phyloP scores from a whole-genome alignment of 2,797 vertebrate genomes.

The Rhynchonycteris naso region DNA sequence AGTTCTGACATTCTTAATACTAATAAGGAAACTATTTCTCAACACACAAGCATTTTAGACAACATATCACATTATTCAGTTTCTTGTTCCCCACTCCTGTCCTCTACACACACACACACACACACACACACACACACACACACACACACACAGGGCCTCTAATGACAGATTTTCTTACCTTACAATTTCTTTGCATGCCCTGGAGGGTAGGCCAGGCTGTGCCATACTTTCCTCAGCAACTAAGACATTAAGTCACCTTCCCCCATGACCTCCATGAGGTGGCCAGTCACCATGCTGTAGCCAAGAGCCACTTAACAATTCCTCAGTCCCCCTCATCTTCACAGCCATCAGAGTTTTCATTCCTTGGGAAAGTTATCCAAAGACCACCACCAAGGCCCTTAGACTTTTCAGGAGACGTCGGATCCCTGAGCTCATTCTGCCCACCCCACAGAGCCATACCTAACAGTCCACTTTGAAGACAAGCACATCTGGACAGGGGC shows the following conservation, averaged over 20 bases:
- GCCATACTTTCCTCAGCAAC: background rate
- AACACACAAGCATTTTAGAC: background rate
- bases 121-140: background rate
- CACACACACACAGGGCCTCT: background rate
- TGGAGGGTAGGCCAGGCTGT: background rate
- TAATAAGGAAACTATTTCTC: background rate
- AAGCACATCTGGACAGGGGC: rapidly evolving
- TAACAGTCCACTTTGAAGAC: background rate
- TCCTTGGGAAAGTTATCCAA: background rate
- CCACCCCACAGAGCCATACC: background rate
- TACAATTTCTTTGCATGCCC: background rate
- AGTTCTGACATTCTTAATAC: background rate
- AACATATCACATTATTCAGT: background rate
- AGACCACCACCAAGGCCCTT: background rate
- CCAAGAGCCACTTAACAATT: background rate
- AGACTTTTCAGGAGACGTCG: background rate
- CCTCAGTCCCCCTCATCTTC: background rate
- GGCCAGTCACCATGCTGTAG: background rate
- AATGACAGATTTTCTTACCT: background rate
- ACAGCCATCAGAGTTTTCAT: background rate
- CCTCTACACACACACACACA: background rate
- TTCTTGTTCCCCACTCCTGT: background rate
- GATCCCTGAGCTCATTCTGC: background rate
- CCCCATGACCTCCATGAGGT: too few relatives aligned
- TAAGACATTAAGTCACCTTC: background rate